Evolutionary conservation across 2,113 vertebrate species (phyloP), one percentile per base, ranked within the genome.

Genomic region (Oriolus oriolus): DNA sequence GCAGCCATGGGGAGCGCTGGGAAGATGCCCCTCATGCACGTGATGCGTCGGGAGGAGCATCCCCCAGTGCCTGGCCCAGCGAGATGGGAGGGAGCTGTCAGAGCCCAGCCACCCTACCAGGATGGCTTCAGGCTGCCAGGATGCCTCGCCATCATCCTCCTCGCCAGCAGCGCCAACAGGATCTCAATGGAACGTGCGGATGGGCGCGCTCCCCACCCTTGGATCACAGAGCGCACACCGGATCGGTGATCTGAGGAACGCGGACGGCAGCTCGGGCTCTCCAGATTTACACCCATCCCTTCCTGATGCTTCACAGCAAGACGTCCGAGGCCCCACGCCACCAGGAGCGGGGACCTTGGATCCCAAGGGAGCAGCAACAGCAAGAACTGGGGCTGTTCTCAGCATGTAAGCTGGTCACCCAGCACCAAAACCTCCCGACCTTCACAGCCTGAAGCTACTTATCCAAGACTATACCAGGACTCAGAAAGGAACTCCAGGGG

Each of bases 311-410:
- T 68, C 42, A 20, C 24, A 4, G 10, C 47, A 65, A 56, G 50
- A 88, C 3, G 0, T 31, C 61, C 0, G 0, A 54, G 10, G 27
- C n/a, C n/a, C 15, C 42, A 27, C 0, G 0, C 21, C 35, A 18
- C 41, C 49, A 79, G 68, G 39, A 84, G 50, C 80, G 53, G 44
- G 24, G 44, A 74, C 31, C 74, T 24, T 23, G 66, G 53, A 76
- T 69, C 57, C 42, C 26, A 73, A 57, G 18, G 17, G 12, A 84
- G 22, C 39, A 68, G 63, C 70, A 82, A 37, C 61, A 65, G 54
- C 63, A 74, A 85, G 79, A 74, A 41, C 30, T 16, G 11, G 52
- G 30, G 41, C 63, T 91, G 18, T 50, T 63, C 61, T 44, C 87
- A 66, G 57, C 44, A 20, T 28, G 19, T 31, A 20, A 64, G 6